phyloP scores from a whole-genome alignment of 2,113 vertebrate genomes.

The Channa maculata region DNA sequence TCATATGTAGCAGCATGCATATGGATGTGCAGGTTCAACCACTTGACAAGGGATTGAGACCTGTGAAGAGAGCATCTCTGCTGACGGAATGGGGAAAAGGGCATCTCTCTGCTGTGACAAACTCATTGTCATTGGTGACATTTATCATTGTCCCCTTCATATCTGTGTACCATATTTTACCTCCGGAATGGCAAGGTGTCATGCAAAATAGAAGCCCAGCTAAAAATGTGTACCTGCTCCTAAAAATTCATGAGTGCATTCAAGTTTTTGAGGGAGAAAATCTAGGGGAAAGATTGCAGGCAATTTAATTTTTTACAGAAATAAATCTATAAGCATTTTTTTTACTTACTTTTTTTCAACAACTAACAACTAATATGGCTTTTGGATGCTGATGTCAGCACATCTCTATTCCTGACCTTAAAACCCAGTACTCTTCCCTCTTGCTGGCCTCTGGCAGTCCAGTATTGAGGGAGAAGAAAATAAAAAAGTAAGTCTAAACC shows the following conservation, averaged over 20 bases:
- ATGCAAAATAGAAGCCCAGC: slow-evolving; percentile 2
- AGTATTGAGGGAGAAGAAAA: slow-evolving; percentile 47
- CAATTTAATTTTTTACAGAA: slow-evolving; percentile 64
- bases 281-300: slow-evolving; percentile 17
- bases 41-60: slow-evolving; percentile 79
- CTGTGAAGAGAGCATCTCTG: slow-evolving; percentile 70
- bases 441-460: slow-evolving; percentile 47
- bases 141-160: slow-evolving; percentile 76
- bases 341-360: slow-evolving; percentile 28
- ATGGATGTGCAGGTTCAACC: slow-evolving; percentile 81
- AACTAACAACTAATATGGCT: slow-evolving; percentile 65
- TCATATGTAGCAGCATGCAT: slow-evolving; percentile 78
- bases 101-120: slow-evolving; percentile 76
- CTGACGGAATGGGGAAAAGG: slow-evolving; percentile 79
- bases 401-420: slow-evolving; percentile 46
- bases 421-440: slow-evolving; percentile 52
- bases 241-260: slow-evolving; percentile 28
- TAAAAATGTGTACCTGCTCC: slow-evolving; percentile 25
- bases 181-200: slow-evolving; percentile 40
- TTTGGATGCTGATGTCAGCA: slow-evolving; percentile 78
- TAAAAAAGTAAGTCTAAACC: slow-evolving; percentile 58
- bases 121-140: slow-evolving; percentile 81
- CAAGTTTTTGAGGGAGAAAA: slow-evolving; percentile 25
- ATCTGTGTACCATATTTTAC: slow-evolving; percentile 59
- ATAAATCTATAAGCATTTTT: slow-evolving; percentile 68